Evolutionary conservation across 2,888 invertebrate genomes (phyloP).

Genomic region (Eumerus sabulonum): DNA sequence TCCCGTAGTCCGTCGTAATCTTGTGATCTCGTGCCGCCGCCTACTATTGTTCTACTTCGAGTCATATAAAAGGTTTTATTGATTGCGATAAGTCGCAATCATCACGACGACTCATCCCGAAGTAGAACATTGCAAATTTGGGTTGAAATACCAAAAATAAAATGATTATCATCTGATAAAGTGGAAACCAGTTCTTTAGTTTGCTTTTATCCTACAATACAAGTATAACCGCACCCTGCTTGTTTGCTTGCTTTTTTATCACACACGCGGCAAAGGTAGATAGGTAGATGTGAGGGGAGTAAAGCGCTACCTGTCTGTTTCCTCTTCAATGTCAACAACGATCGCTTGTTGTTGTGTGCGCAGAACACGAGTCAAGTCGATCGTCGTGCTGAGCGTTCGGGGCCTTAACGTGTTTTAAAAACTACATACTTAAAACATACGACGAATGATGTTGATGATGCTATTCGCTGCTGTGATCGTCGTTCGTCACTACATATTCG

Average conservation of each 20-base stretch:
- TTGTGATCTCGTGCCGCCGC: constrained; percentile 1
- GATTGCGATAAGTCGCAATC: constrained; percentile 36
- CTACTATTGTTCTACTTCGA: constrained; percentile 45
- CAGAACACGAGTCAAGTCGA: constrained; percentile 40
- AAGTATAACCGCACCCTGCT: too few species aligned
- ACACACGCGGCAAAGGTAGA: too few species aligned
- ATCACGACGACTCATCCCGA: constrained; percentile 6
- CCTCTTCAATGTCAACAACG: constrained; percentile 58
- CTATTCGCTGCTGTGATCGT: constrained; percentile 21
- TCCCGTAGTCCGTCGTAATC: constrained; percentile 51
- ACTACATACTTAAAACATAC: constrained; percentile 53
- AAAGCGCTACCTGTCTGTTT: constrained; percentile 48
- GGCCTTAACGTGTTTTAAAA: constrained; percentile 63
- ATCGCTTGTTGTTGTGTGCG: constrained; percentile 36
- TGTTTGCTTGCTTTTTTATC: too few species aligned
- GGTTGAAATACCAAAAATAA: constrained; percentile 22
- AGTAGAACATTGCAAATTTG: constrained; percentile 5
- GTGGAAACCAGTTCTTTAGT: constrained; percentile 49
- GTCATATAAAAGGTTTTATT: constrained; percentile 40
- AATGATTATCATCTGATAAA: constrained; percentile 46
- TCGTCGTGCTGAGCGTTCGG: background rate
- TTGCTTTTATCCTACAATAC: constrained; percentile 59
- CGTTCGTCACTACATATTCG: constrained; percentile 43
- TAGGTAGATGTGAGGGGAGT: too few species aligned
- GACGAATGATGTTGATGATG: constrained; percentile 52